Evolutionary conservation across 2,113 vertebrate species (phyloP), one percentile per base, ranked within the genome.

Genomic region (Smithornis capensis): DNA sequence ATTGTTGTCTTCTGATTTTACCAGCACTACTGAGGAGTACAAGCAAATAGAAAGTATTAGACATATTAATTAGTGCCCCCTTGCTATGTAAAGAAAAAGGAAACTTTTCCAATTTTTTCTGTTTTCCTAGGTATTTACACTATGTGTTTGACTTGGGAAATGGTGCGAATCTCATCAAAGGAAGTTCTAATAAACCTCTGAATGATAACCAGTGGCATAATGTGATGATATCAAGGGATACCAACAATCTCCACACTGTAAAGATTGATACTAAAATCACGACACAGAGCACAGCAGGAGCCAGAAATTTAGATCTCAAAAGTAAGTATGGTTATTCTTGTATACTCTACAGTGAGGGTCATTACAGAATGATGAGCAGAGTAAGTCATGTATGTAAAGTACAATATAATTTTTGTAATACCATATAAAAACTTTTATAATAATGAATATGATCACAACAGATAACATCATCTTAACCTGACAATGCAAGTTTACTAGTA

Each of bases 151-250:
- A 99, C 90, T 98, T 99, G 98, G 99, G 99, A 71, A 99, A 99
- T 7, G 99, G 99, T 96, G 99, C 99, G 69, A 99, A 99, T 94
- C 98, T 99, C 90, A 99, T 99, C 97, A 99, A 99, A 97, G 99
- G 99, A 86, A 99, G 99, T 97, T 99, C 99, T 65, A 99, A 99
- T 94, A 99, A 99, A 94, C 99, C 99, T 49, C 98, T 99, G 83
- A 99, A 99, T 29, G 99, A 99, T 98, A 99, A 99, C 97, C 98
- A 99, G 91, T 99, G 99, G 99, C 99, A 99, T 95, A 99, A 99
- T 19, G 99, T 99, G 71, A 99, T 99, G 97, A 99, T 99, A 96
- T 99, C 99, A 49, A 98, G 99, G 94, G 99, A 99, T 96, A 99
- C 98, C 90, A 99, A 98, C 98, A 99, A 99, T 91, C 98, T 99